Percentiles rank a stretch among this genome's conserved stretches.
Evolutionary conservation across 2,113 vertebrate genomes (phyloP).

Genomic region (Corvus hawaiiensis): DNA sequence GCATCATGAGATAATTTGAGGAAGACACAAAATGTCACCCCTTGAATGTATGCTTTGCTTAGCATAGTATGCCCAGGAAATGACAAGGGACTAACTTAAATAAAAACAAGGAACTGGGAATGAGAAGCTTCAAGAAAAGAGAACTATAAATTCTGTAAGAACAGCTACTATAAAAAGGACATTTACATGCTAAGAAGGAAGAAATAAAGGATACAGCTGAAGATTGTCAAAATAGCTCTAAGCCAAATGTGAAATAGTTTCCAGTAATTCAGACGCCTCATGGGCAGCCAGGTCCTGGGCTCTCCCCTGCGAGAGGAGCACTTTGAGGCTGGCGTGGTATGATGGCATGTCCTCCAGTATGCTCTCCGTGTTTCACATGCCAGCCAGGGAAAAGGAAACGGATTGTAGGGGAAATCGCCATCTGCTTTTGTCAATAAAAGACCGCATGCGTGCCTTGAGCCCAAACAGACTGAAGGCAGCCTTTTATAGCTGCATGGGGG

Average conservation of each 20-base stretch:
- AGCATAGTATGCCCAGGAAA: neutral
- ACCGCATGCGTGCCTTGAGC: slow-evolving; percentile 8
- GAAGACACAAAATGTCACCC: neutral
- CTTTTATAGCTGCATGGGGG: slow-evolving; percentile 40
- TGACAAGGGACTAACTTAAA: slow-evolving; percentile 11
- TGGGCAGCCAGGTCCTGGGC: neutral
- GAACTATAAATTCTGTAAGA: slow-evolving; percentile 42
- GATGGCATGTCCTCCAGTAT: neutral
- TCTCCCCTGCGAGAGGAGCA: neutral
- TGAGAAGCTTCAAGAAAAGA: slow-evolving; percentile 41
- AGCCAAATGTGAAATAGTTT: slow-evolving; percentile 44
- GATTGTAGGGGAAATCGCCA: slow-evolving; percentile 42
- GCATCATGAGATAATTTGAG: neutral
- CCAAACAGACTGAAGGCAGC: slow-evolving; percentile 13
- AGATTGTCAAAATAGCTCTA: slow-evolving; percentile 37
- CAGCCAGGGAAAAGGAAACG: slow-evolving; percentile 31
- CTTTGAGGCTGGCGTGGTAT: neutral
- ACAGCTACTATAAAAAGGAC: slow-evolving; percentile 40
- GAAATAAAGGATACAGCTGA: slow-evolving; percentile 51
- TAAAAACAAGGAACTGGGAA: slow-evolving; percentile 29
- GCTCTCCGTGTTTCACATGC: neutral
- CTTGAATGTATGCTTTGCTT: neutral
- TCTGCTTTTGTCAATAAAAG: slow-evolving; percentile 67
- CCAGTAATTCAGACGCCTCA: neutral
- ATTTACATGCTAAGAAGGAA: slow-evolving; percentile 34